Base-by-base conservation (phyloP, 2,888 invertebrate species). In the Terebella lapidaria region DNA sequence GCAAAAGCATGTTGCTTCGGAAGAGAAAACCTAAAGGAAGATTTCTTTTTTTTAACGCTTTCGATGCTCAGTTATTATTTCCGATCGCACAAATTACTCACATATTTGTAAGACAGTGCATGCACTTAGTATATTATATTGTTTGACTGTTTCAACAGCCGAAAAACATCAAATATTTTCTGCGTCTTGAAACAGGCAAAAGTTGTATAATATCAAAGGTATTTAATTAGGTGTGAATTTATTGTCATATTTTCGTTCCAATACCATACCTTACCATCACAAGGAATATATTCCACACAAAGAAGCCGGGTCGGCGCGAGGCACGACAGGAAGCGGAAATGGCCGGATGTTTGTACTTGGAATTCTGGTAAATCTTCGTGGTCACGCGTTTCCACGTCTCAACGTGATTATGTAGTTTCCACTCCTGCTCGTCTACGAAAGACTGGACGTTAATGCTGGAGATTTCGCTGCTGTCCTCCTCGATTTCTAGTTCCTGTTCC, bases 331-430 rank as follows among this genome's bases (percentile, higher is more conserved):
- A 66, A 18, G 67, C 60, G 30, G 67, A 70, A 52, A 70, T 62
- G 25, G 70, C 68, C 15, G 69, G 67, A 35, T 68, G 69, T 54
- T 68, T 68, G 58, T 60, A 65, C 45, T 63, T 64, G 24, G 68
- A 66, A 49, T 68, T 67, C 53, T 68, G 67, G 53, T 69, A 70
- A 22, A 65, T 64, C 26, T 64, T 60, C 15, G 69, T 66, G 10
- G 67, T 67, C 15, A 68, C 61, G n/a, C 67, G 58, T 42, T 65
- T 65, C 63, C 63, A 64, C 42, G 68, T 71, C 59, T 71, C 70
- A 30, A 70, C 70, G 62, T 69, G 70, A 52, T 65, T 68, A 61
- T 71, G 71, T 2, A 71, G 64, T n/a, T 65, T 60, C 71, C 71
- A 71, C 47, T 71, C 68, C 61, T 70, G 70, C 51, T 70, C 70